Conservation (phyloP, 35 echinoderm and acorn worm genomes). For the Holothuria glaberrima region DNA sequence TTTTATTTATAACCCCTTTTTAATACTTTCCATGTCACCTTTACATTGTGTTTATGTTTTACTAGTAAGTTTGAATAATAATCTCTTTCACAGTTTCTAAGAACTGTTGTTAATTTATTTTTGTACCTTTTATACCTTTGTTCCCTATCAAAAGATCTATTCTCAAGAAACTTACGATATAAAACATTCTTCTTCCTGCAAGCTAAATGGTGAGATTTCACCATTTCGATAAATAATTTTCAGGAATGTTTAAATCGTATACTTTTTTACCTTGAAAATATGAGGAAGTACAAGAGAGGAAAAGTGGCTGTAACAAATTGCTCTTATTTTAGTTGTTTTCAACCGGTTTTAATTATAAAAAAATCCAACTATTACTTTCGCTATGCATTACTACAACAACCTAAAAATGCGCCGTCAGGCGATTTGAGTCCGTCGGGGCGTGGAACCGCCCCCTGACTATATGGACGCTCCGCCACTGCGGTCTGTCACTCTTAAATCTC, state of each 20-base stretch:
- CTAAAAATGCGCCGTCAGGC: too few species aligned
- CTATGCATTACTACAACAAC: too few species aligned
- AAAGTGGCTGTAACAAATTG: background rate
- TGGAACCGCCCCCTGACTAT: too few species aligned
- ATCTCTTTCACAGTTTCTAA: background rate
- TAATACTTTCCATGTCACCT: background rate
- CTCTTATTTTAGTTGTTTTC: background rate
- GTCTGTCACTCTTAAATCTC: too few species aligned
- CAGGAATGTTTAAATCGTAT: background rate
- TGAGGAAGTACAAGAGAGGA: background rate
- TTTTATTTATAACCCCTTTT: too few species aligned
- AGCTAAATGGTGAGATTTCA: background rate
- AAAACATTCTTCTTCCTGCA: background rate
- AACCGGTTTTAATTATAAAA: background rate
- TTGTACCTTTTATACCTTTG: background rate
- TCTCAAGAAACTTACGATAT: background rate
- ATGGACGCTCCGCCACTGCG: too few species aligned
- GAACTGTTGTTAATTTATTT: background rate
- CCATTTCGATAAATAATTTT: background rate
- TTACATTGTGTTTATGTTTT: background rate
- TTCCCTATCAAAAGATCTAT: background rate
- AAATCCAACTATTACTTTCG: background rate
- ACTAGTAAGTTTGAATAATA: background rate
- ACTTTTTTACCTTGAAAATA: background rate
- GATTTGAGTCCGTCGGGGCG: too few species aligned